Base-by-base conservation (phyloP, 1,140 invertebrate species). In the Branchinecta lynchi region DNA sequence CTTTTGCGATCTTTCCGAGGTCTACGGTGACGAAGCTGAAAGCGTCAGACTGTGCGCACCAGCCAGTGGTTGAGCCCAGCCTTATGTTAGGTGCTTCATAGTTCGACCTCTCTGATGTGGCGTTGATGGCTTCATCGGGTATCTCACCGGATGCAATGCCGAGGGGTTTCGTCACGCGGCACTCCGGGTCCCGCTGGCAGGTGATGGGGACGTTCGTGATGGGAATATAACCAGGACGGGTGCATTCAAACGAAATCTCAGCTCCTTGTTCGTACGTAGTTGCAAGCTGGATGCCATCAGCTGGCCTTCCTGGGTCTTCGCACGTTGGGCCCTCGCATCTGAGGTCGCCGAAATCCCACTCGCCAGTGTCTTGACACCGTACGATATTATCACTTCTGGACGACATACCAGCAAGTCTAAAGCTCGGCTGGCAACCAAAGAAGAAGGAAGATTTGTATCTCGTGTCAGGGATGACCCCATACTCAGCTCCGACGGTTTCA, bases 261-360 rank as follows among this genome's bases (percentile, higher is more conserved):
- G 91, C 90, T 44, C 92, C 83, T 76, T 85, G 93, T 80, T 98
- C 93, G 75, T 96, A 97, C 73, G 92, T 96, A 3, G 77, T 75
- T 21, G 83, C 76, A 45, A 79, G 73, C 72, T 83, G 82, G 12
- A 74, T 71, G 2, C 82, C 83, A 75, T 82, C 82, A 70, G 89
- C 86, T 1, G 95, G 94, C 74, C 92, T 83, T 3, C 93, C 92
- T 2, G 95, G 95, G 81, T 98, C 94, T 78, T 90, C 87, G 77
- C 94, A 97, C 0, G 96, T 92, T 21, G 93, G 92, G 70, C 93
- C 93, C 82, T 96, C 93, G 76, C 95, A 98, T 66, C 92, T 83
- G 17, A 98, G 81, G 78, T 96, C 92, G 9, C 94, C 94, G 79
- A 97, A 96, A 80, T 98, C 95, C 95, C 95, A 98, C 68, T 92